Conservation (phyloP, 2,888 invertebrate species). For the Megastigmus dorsalis region DNA sequence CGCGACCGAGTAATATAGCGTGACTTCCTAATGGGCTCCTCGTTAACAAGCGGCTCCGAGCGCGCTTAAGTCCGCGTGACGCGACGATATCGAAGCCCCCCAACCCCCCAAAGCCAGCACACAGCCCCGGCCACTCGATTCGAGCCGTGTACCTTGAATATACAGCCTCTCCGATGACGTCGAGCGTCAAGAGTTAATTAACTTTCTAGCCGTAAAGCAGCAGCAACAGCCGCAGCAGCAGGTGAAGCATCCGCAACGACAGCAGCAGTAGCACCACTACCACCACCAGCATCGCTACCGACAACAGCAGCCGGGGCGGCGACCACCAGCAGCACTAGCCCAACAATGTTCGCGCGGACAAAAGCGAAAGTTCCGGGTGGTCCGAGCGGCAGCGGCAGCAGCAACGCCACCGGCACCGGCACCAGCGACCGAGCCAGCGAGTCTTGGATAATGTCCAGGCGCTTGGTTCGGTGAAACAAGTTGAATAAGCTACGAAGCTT, state of each 20-base stretch:
- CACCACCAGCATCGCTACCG: not conserved
- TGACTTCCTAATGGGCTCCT: constrained; percentile 2
- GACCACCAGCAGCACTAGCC: not conserved
- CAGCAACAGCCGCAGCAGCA: not conserved
- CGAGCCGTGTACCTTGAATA: not conserved
- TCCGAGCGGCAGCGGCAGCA: not conserved
- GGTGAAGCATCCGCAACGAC: not conserved
- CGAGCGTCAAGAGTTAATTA: constrained; percentile 36
- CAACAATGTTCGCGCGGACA: constrained; percentile 20
- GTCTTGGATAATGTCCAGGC: not conserved
- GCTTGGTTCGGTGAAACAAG: constrained; percentile 34
- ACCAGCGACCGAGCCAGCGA: not conserved
- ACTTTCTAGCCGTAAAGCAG: constrained; percentile 41
- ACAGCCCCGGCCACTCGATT: no score
- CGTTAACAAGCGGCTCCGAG: not conserved
- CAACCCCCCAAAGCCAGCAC: not conserved
- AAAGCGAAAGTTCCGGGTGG: constrained; percentile 2
- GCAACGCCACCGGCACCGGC: not conserved
- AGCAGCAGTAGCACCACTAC: not conserved
- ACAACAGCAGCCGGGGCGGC: not conserved
- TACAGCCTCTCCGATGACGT: not conserved
- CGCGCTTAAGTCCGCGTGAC: not conserved
- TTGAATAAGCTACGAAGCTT: not conserved
- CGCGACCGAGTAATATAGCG: not conserved
- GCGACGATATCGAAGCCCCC: no score